phyloP scores from a whole-genome alignment of 2,888 invertebrate genomes.

The Fissipunctia ypsillon region DNA sequence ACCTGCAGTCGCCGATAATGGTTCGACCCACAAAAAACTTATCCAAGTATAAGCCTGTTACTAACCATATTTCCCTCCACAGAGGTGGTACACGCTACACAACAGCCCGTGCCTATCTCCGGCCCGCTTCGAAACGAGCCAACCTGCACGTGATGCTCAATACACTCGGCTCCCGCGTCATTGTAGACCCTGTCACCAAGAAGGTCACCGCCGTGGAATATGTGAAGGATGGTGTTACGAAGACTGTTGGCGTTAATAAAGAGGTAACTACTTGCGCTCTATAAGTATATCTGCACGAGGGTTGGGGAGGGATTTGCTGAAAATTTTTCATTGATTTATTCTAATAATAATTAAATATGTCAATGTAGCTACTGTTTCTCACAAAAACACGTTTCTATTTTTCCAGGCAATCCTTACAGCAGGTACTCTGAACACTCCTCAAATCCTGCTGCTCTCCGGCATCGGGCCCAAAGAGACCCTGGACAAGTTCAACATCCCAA shows the following conservation, averaged over 20 bases:
- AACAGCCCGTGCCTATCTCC: conserved; percentile 91
- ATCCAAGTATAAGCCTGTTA: not conserved
- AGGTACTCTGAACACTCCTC: conserved; percentile 92
- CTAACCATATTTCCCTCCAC: conserved; percentile 42
- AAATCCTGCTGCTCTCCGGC: conserved; percentile 92
- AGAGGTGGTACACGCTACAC: conserved; percentile 92
- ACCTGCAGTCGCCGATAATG: too few species aligned
- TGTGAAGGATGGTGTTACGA: conserved; percentile 86
- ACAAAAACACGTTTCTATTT: not conserved
- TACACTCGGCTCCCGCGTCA: conserved; percentile 90
- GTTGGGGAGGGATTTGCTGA: too few species aligned
- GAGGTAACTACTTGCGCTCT: conserved; percentile 81
- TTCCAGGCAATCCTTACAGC: conserved; percentile 90
- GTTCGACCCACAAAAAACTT: not conserved
- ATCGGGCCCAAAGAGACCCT: conserved; percentile 92
- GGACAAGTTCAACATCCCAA: conserved; percentile 90
- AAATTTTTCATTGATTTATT: too few species aligned
- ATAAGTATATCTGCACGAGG: too few species aligned
- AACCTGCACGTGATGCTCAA: conserved; percentile 92
- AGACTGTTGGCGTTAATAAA: conserved; percentile 86
- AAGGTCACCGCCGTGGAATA: conserved; percentile 91
- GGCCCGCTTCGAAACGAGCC: conserved; percentile 89
- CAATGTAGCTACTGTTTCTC: not conserved
- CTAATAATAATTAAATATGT: too few species aligned
- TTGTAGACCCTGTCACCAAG: conserved; percentile 87